A percentile compares a stretch with the other conserved stretches of the same genome.
Conservation (phyloP, 2,113 vertebrate genomes). For the Gavia stellata region DNA sequence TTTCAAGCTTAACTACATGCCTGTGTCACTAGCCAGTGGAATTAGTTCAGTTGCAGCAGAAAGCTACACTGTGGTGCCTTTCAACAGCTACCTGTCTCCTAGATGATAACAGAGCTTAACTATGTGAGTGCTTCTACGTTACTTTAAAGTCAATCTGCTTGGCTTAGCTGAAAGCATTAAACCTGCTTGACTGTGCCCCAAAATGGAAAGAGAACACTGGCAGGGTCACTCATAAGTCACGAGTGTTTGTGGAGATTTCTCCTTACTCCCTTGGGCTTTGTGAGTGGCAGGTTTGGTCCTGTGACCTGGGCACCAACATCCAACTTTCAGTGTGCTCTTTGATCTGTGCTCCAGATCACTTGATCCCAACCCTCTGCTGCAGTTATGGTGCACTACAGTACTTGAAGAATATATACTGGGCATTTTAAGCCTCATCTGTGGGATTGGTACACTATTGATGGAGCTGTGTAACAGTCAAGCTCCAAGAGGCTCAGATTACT, state of each 20-base stretch:
- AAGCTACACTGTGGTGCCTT: background rate
- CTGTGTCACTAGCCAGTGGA: background rate
- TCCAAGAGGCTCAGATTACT: background rate
- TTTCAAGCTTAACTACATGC: background rate
- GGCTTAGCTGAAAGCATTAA: background rate
- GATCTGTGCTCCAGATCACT: background rate
- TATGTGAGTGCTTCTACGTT: background rate
- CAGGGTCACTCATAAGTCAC: background rate
- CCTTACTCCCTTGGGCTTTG: background rate
- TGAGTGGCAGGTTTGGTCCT: background rate
- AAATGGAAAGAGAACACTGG: background rate
- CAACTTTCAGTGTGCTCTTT: background rate
- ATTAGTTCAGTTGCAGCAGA: background rate
- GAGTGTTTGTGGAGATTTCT: background rate
- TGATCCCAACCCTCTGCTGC: background rate
- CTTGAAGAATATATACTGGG: background rate
- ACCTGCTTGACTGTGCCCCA: background rate
- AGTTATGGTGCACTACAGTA: rapidly evolving
- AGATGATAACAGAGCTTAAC: background rate
- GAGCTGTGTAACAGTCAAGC: background rate
- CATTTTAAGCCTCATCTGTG: background rate
- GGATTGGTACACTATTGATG: background rate
- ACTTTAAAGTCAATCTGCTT: background rate
- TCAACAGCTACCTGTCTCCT: background rate
- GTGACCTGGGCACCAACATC: background rate